Percentiles rank a stretch among this genome's conserved stretches.
Conservation (phyloP, 2,113 vertebrate genomes). For the Drymodes brunneopygia region DNA sequence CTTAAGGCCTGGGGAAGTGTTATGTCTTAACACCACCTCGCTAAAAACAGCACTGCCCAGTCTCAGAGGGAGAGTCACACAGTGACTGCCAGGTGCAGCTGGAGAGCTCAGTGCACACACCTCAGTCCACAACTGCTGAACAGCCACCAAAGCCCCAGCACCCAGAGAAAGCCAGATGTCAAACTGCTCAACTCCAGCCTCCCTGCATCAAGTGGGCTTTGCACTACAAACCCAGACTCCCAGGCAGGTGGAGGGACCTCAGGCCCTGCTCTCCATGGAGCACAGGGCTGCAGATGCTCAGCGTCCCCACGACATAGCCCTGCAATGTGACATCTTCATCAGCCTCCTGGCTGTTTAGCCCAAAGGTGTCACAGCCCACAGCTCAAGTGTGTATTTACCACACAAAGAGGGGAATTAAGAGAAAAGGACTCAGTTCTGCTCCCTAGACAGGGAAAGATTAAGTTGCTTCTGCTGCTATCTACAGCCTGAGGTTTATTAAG, state of each 20-base stretch:
- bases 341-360: fast-evolving
- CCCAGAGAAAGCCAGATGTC: neutral
- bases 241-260: neutral
- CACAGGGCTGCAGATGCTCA: neutral
- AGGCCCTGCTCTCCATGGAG: neutral
- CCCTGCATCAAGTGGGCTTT: neutral
- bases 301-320: neutral
- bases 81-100: neutral
- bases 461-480: conserved; percentile 8
- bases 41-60: neutral
- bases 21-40: neutral
- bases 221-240: neutral
- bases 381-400: neutral
- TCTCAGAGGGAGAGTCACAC: neutral
- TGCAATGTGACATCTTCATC: neutral
- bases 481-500: conserved; percentile 17
- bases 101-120: neutral
- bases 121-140: neutral
- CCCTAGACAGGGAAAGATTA: neutral
- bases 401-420: neutral
- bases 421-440: neutral
- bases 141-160: neutral
- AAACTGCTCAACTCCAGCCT: neutral
- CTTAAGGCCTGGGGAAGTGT: neutral
- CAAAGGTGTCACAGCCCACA: neutral